These are phyloP conservation scores for Sceloporus undulatus DNA, from an alignment of 2,113 vertebrate species.

Conservation along the genomic window DNA sequence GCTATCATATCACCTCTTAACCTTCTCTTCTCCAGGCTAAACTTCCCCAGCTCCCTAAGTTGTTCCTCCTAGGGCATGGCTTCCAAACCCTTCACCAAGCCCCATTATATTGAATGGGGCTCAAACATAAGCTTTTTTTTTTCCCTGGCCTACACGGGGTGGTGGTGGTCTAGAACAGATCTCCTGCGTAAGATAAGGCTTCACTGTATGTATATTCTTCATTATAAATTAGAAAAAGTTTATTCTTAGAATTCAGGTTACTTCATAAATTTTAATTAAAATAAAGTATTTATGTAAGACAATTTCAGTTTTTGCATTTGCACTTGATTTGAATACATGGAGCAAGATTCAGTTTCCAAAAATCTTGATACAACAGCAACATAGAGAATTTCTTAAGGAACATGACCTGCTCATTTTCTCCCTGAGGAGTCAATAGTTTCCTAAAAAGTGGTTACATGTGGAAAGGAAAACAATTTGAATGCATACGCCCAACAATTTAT, in stretches of 20 bases:
- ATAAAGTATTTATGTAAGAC: not conserved
- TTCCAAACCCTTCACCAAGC: too few relatives aligned
- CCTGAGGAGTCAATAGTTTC: not conserved
- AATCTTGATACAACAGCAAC: not conserved
- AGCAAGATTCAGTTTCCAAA: not conserved
- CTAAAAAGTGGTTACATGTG: not conserved
- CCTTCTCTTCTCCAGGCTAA: too few relatives aligned
- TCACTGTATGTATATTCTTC: not conserved
- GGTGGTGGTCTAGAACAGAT: too few relatives aligned
- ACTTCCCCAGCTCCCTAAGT: too few relatives aligned
- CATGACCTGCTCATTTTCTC: not conserved
- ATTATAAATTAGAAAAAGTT: not conserved
- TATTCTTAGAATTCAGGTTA: not conserved
- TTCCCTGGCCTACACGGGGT: too few relatives aligned
- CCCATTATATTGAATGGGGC: too few relatives aligned
- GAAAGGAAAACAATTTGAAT: not conserved
- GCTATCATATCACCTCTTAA: too few relatives aligned
- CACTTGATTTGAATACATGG: not conserved
- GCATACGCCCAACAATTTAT: not conserved
- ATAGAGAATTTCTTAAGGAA: not conserved
- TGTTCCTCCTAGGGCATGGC: too few relatives aligned
- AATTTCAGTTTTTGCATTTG: constrained; percentile 21
- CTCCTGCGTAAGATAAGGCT: too few relatives aligned
- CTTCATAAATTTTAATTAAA: not conserved
- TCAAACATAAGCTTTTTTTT: too few relatives aligned